Evolutionary conservation across 2,888 invertebrate genomes (phyloP), one percentile per base, ranked within the genome.

Genomic region (Megamerina dolium): DNA sequence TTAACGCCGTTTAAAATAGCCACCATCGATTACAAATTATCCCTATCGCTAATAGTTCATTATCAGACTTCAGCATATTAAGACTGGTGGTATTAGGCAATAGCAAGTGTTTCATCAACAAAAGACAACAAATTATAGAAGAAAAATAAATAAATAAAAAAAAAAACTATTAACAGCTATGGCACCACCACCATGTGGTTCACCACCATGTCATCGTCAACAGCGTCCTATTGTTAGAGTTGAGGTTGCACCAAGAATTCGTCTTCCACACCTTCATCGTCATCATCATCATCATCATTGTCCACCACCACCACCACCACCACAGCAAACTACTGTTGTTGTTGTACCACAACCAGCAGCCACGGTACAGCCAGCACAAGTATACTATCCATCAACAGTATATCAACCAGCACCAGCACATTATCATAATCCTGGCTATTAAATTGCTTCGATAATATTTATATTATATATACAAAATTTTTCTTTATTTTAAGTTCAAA

Each of bases 401-500:
- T n/a, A n/a, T n/a, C 51, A 51, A n/a, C 45, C 50, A 10, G 49
- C 44, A 8, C 45, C 49, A 38, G 48, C 37, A 16, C 62, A 62
- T 40, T 64, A 56, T 13, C 58, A 62, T 31, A 62, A 62, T 37
- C 62, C 64, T n/a, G n/a, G n/a, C n/a, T n/a, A n/a, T n/a, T n/a
- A n/a, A n/a, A n/a, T n/a, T n/a, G n/a, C n/a, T n/a, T n/a, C n/a
- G n/a, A n/a, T n/a, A n/a, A n/a, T n/a, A n/a, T n/a, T n/a, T n/a
- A n/a, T n/a, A n/a, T n/a, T n/a, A n/a, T n/a, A n/a, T n/a, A n/a
- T n/a, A n/a, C n/a, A n/a, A n/a, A n/a, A n/a, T n/a, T n/a, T n/a
- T n/a, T n/a, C n/a, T n/a, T n/a, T n/a, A n/a, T n/a, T n/a, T n/a
- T n/a, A n/a, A n/a, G n/a, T n/a, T n/a, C n/a, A n/a, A n/a, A n/a